A percentile compares a stretch with the other conserved stretches of the same genome.
Conservation (phyloP, 1,140 invertebrate species). For the Aporrectodea caliginosa region DNA sequence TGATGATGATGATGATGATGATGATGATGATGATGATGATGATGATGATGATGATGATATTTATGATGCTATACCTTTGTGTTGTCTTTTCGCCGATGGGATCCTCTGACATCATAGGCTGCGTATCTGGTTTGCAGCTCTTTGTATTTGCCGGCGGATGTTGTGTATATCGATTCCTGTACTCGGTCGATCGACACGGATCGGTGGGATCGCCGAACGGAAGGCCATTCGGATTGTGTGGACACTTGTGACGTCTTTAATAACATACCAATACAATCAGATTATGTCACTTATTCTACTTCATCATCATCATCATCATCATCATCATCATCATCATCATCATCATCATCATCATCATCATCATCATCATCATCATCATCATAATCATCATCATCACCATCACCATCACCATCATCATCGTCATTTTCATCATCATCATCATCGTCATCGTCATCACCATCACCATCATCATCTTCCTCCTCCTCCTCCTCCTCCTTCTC, state of each 20-base stretch:
- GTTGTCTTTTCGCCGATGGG: constrained; percentile 39
- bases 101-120: constrained; percentile 23
- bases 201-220: background rate
- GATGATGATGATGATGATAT: constrained; percentile 33
- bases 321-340: constrained; percentile 18
- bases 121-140: constrained; percentile 34
- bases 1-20: constrained; percentile 28
- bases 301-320: constrained; percentile 19
- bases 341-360: constrained; percentile 12
- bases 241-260: constrained; percentile 36
- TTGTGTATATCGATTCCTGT: constrained; percentile 33
- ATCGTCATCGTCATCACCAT: background rate
- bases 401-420: too few species aligned
- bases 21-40: constrained; percentile 30
- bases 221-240: constrained; percentile 31
- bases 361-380: constrained; percentile 2
- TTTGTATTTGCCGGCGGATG: constrained; percentile 24
- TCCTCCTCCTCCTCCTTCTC: background rate
- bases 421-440: too few species aligned
- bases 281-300: too few species aligned
- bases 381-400: background rate
- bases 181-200: constrained; percentile 37
- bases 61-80: constrained; percentile 35
- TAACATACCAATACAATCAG: background rate
- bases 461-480: background rate